phyloP scores from a whole-genome alignment of 2,888 invertebrate genomes.

The Volucella bombylans region DNA sequence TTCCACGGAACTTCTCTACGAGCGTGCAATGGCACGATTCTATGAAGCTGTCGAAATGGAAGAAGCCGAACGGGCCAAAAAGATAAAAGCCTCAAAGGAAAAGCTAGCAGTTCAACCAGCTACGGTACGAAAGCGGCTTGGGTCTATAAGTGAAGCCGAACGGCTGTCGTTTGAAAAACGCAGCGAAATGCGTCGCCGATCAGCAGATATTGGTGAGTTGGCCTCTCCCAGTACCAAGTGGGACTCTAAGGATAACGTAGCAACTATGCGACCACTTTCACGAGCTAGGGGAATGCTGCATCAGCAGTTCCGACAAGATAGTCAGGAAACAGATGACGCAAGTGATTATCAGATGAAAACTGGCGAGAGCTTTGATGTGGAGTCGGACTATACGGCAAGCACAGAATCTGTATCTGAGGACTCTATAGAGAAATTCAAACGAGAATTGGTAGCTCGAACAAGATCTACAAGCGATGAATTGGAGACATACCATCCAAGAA shows the following conservation, averaged over 20 bases:
- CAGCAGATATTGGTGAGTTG: constrained; percentile 82
- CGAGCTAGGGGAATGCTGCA: constrained; percentile 74
- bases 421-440: constrained; percentile 82
- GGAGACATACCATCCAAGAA: constrained; percentile 87
- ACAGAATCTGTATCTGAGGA: constrained; percentile 84
- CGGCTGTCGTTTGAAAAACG: constrained; percentile 83
- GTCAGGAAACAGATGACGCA: constrained; percentile 73
- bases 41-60: constrained; percentile 90
- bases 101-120: constrained; percentile 76
- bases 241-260: constrained; percentile 80
- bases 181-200: constrained; percentile 83
- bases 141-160: constrained; percentile 83
- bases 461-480: constrained; percentile 84
- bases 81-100: constrained; percentile 78
- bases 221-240: constrained; percentile 77
- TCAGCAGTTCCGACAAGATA: constrained; percentile 73
- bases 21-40: constrained; percentile 91
- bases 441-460: constrained; percentile 80
- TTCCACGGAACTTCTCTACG: constrained; percentile 91
- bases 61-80: constrained; percentile 85
- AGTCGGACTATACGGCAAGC: constrained; percentile 86
- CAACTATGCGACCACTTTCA: constrained; percentile 73
- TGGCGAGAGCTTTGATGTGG: constrained; percentile 82
- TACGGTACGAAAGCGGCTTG: constrained; percentile 82
- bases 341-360: constrained; percentile 77